These are phyloP conservation scores for Bathynomus jamesi DNA, from an alignment of 1,140 invertebrate genomes.

Conservation along the genomic window DNA sequence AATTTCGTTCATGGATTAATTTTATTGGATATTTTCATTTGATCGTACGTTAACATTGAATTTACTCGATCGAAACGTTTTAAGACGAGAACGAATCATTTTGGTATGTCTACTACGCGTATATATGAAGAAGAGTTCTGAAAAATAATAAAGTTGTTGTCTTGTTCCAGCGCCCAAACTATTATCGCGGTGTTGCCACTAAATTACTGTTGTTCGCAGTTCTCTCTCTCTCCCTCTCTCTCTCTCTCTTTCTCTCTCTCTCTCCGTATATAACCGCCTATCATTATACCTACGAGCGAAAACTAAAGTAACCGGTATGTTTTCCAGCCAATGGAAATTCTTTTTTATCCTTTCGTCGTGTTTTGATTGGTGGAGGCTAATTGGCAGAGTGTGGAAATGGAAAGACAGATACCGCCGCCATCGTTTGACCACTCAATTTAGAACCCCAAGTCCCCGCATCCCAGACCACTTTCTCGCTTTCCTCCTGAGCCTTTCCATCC, in stretches of 20 bases:
- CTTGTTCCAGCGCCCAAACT: neutral
- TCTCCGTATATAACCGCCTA: too few relatives aligned
- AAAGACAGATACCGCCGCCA: neutral
- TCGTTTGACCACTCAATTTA: neutral
- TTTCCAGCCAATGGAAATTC: neutral
- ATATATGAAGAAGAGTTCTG: neutral
- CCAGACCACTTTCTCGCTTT: neutral
- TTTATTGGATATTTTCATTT: too few relatives aligned
- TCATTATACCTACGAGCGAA: too few relatives aligned
- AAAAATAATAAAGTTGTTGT: conserved; percentile 1
- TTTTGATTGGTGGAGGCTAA: neutral
- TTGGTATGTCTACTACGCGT: too few relatives aligned
- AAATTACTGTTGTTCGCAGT: neutral
- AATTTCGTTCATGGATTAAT: too few relatives aligned
- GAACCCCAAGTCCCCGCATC: neutral
- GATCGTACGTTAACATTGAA: too few relatives aligned
- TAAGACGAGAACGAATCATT: too few relatives aligned
- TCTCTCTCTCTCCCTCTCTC: neutral
- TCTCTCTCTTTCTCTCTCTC: neutral
- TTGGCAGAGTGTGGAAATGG: neutral
- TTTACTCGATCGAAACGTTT: too few relatives aligned
- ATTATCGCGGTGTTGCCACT: neutral
- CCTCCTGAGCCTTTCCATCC: neutral
- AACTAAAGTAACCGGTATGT: too few relatives aligned
- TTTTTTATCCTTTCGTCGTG: neutral